Evolutionary conservation across 2,113 vertebrate species (phyloP).

Genomic region (Charina bottae): DNA sequence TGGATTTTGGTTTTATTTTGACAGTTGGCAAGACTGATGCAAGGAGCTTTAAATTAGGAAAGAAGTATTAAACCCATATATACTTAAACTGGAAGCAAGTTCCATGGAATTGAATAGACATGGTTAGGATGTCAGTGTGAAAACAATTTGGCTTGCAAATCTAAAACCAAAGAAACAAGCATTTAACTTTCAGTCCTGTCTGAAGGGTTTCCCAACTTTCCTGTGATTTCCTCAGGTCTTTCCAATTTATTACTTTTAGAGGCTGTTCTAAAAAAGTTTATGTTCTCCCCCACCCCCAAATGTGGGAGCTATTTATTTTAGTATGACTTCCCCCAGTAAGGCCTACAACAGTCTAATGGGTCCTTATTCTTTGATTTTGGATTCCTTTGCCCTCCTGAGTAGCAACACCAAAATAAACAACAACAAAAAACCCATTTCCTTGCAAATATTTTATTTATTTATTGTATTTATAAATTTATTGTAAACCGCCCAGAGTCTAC

Average conservation of each 20-base stretch:
- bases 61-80: background rate
- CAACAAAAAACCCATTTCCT: background rate
- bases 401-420: background rate
- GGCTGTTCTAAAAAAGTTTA: background rate
- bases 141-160: background rate
- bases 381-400: background rate
- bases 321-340: background rate
- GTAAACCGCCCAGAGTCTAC: no score
- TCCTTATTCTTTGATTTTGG: conserved; percentile 37
- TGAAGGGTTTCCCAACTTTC: background rate
- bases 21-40: background rate
- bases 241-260: background rate
- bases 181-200: background rate
- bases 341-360: conserved; percentile 62
- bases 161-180: background rate
- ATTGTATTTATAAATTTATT: no score
- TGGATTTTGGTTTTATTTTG: background rate
- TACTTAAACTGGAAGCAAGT: background rate
- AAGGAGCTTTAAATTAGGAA: background rate
- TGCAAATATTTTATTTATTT: no score
- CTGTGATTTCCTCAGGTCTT: background rate
- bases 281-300: conserved; percentile 44
- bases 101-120: background rate
- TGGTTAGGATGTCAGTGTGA: background rate
- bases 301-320: conserved; percentile 58